Percentiles rank a stretch among this genome's conserved stretches.
These are phyloP conservation scores for Stomorhina lunata DNA, from an alignment of 2,888 invertebrate species.

Conservation along the genomic window DNA sequence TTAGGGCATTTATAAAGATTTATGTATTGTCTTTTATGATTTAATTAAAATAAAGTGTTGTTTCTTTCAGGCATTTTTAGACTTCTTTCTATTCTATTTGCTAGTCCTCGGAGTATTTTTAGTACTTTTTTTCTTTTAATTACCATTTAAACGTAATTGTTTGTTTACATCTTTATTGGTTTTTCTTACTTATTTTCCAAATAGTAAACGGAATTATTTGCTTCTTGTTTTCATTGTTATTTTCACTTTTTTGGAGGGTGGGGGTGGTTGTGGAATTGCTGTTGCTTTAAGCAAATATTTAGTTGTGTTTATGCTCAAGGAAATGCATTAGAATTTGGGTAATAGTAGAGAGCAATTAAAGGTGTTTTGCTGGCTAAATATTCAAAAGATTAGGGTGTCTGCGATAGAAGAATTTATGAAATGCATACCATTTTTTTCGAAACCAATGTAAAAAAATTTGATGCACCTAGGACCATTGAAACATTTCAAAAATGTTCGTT, in stretches of 20 bases:
- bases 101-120: background rate
- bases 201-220: no score
- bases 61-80: slow-evolving; percentile 38
- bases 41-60: slow-evolving; percentile 68
- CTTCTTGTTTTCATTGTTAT: background rate
- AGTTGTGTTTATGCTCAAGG: background rate
- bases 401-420: no score
- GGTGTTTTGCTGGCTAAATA: background rate
- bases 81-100: background rate
- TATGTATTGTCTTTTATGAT: slow-evolving; percentile 65
- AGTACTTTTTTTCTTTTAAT: background rate
- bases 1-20: slow-evolving; percentile 63
- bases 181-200: background rate
- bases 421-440: no score
- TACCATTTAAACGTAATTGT: slow-evolving; percentile 22
- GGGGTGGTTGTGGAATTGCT: background rate
- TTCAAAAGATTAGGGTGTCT: no score
- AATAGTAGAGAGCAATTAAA: no score
- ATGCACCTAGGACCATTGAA: no score
- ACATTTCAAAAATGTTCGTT: no score
- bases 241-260: background rate
- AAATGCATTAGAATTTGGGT: background rate
- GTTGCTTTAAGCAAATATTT: background rate
- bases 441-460: no score
- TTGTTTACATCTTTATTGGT: background rate